Base-by-base conservation (phyloP, 2,888 invertebrate species). In the Onchidella celtica region DNA sequence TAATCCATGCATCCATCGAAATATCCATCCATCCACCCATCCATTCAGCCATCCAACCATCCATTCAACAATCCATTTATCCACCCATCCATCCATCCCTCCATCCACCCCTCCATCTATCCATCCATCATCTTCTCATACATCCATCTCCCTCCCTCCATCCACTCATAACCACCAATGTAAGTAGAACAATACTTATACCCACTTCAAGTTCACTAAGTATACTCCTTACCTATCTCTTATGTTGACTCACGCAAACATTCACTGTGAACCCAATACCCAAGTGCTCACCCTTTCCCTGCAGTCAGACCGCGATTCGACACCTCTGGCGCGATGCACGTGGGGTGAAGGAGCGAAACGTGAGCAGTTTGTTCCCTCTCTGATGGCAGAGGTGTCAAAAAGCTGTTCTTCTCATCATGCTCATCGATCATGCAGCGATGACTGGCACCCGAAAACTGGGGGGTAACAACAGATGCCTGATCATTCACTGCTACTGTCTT, bases 361-460 rank as follows among this genome's bases (percentile, higher is more conserved):
- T 24, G 59, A 73, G 32, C 59, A 57, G 34, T 34, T 61, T 73
- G 73, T 61, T 73, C 73, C 17, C 61, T 36, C 47, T 63, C 65
- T 63, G 32, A 29, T 75, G 75, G 40, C 75, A 75, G 63, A 32
- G 21, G 40, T 75, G 75, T 75, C 75, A 75, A 75, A 75, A 65
- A 75, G 21, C 21, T 75, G 75, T 34, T 75, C 3, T 65, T 65
- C 75, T 63, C 75, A 75, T 75, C 75, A 75, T 29, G 9, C 4
- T 11, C 75, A 75, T 75, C 75, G 75, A 75, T 75, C 75, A 75
- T 29, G 27, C 9, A 27, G 17, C 11, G 59, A 36, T 73, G 73
- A 61, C 73, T 73, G 14, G 73, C 36, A 59, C n/a, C 59, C 11
- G 29, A 61, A 47, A 55, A 38, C n/a, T n/a, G n/a, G 63, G 40